Evolutionary conservation across 1,140 invertebrate species (phyloP).

Genomic region (Lepidotrigona ventralis): DNA sequence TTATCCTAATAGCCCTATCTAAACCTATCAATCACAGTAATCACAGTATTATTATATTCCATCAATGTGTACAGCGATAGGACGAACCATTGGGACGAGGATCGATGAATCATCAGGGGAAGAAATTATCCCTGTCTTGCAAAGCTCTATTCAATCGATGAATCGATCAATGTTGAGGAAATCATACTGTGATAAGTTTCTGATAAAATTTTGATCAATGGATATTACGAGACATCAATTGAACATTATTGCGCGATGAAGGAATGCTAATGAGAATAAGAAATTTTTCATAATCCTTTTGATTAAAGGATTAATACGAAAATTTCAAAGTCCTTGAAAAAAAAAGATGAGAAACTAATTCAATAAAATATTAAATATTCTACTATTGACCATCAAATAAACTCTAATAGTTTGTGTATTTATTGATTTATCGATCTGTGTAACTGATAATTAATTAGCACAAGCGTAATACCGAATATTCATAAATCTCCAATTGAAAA

Average conservation of each 20-base stretch:
- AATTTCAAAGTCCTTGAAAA: too few species aligned
- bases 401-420: too few species aligned
- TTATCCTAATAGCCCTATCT: background rate
- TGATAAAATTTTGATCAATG: background rate
- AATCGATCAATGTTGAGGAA: background rate
- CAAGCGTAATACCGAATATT: too few species aligned
- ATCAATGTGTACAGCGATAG: background rate
- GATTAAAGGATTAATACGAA: too few species aligned
- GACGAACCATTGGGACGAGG: background rate
- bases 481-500: too few species aligned
- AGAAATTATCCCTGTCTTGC: background rate
- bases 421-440: too few species aligned
- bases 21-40: slow-evolving; percentile 12
- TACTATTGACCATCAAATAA: too few species aligned
- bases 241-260: background rate
- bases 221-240: background rate
- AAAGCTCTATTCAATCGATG: background rate
- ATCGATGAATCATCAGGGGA: background rate
- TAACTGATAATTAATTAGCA: too few species aligned
- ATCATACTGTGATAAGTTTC: background rate
- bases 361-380: background rate
- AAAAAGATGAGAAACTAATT: too few species aligned
- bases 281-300: background rate
- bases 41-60: slow-evolving; percentile 12
- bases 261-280: background rate